Evolutionary conservation across 2,888 invertebrate species (phyloP).

Genomic region (Lasius platythorax): DNA sequence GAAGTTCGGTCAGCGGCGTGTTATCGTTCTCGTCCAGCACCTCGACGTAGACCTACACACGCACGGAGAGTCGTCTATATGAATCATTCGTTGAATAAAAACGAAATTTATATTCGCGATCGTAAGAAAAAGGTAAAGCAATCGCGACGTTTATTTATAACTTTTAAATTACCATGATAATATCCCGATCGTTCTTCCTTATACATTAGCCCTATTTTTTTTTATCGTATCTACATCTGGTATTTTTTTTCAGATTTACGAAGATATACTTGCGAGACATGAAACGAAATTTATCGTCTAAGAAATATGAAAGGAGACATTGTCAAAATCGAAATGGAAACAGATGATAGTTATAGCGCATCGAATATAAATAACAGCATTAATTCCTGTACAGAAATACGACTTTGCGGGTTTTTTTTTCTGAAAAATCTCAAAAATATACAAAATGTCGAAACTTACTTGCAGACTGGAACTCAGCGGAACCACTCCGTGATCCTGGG

Average conservation of each 20-base stretch:
- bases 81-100: conserved; percentile 56
- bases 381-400: neutral
- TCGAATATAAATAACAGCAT: neutral
- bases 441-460: conserved; percentile 86
- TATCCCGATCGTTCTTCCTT: neutral
- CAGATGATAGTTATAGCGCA: neutral
- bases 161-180: neutral
- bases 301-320: neutral
- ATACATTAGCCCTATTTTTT: neutral
- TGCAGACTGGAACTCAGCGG: conserved; percentile 94
- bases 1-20: conserved; percentile 94
- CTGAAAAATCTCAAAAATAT: neutral
- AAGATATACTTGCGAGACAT: neutral
- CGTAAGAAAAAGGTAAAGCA: neutral
- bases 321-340: neutral
- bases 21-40: conserved; percentile 98
- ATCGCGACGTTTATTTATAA: neutral
- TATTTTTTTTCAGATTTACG: neutral
- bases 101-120: neutral
- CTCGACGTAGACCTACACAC: conserved; percentile 91
- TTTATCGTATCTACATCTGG: neutral
- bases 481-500: conserved; percentile 96
- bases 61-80: conserved; percentile 46
- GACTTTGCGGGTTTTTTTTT: neutral
- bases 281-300: neutral